A percentile compares a stretch with the other conserved stretches of the same genome.
phyloP scores from a whole-genome alignment of 2,113 vertebrate genomes.

The Pholis gunnellus region DNA sequence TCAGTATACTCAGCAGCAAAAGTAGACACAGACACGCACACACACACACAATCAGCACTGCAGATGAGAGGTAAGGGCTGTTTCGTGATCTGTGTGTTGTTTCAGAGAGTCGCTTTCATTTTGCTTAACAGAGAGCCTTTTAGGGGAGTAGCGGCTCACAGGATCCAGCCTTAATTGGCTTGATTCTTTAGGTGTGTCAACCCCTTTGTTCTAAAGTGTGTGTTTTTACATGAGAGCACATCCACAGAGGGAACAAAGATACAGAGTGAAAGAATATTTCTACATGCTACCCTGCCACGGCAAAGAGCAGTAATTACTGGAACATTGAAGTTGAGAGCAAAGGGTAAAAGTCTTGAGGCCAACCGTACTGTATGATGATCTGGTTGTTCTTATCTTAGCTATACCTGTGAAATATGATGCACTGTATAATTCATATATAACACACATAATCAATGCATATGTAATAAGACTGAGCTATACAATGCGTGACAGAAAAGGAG shows the following conservation, averaged over 20 bases:
- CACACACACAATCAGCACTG: conserved; percentile 17
- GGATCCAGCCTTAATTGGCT: conserved; percentile 51
- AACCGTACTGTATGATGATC: background rate
- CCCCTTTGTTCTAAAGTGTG: conserved; percentile 32
- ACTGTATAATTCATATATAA: background rate
- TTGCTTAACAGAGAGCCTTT: conserved; percentile 11
- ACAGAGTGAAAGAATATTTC: background rate
- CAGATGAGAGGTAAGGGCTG: conserved; percentile 56
- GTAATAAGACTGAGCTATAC: background rate
- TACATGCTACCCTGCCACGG: background rate
- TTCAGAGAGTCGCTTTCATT: conserved; percentile 62
- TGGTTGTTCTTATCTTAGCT: background rate
- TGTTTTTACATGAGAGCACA: conserved; percentile 37
- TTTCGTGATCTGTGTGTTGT: conserved; percentile 67
- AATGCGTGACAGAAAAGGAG: too few relatives aligned
- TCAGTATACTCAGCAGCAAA: conserved; percentile 37
- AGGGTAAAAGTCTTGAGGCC: background rate
- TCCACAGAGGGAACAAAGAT: background rate
- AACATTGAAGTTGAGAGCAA: background rate
- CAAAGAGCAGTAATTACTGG: background rate
- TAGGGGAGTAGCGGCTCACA: conserved; percentile 9
- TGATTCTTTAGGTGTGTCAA: conserved; percentile 21
- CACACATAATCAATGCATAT: background rate
- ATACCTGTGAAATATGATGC: background rate
- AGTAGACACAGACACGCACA: background rate